Evolutionary conservation across 2,888 invertebrate species (phyloP).

Genomic region (Thymelicus lineola): DNA sequence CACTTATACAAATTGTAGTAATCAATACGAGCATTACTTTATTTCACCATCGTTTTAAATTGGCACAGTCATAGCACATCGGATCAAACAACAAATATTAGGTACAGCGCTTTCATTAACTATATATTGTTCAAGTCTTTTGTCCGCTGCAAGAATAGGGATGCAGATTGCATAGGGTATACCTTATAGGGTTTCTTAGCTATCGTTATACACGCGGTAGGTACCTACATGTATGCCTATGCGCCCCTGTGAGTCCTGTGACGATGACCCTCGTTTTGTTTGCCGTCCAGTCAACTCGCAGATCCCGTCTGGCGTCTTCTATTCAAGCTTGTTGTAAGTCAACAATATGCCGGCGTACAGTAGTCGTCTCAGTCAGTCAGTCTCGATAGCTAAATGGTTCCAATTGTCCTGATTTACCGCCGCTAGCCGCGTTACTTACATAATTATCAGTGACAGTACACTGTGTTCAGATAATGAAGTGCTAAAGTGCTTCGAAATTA

Average conservation of each 20-base stretch:
- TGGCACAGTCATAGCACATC: not conserved
- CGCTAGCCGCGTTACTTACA: conserved; percentile 37
- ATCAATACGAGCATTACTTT: not conserved
- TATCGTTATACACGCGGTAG: conserved; percentile 25
- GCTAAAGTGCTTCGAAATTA: conserved; percentile 31
- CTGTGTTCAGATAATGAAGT: conserved; percentile 37
- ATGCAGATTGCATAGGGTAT: not conserved
- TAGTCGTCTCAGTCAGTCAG: conserved; percentile 25
- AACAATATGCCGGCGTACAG: conserved; percentile 35
- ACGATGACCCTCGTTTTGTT: conserved; percentile 73
- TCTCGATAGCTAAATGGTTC: conserved; percentile 36
- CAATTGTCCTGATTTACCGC: conserved; percentile 37
- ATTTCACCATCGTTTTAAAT: not conserved
- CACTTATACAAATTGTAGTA: no score
- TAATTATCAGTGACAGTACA: conserved; percentile 36
- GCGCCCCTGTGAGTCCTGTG: conserved; percentile 43
- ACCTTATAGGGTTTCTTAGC: conserved; percentile 42
- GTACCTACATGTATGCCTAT: conserved; percentile 38
- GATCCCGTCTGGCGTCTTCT: conserved; percentile 29
- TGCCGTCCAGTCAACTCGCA: conserved; percentile 58
- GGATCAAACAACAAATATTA: not conserved
- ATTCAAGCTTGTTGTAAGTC: no score
- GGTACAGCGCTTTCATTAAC: conserved; percentile 15
- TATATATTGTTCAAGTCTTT: conserved; percentile 23
- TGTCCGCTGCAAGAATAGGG: conserved; percentile 24